phyloP scores from a whole-genome alignment of 2,797 vertebrate species.

The Rhynchonycteris naso region DNA sequence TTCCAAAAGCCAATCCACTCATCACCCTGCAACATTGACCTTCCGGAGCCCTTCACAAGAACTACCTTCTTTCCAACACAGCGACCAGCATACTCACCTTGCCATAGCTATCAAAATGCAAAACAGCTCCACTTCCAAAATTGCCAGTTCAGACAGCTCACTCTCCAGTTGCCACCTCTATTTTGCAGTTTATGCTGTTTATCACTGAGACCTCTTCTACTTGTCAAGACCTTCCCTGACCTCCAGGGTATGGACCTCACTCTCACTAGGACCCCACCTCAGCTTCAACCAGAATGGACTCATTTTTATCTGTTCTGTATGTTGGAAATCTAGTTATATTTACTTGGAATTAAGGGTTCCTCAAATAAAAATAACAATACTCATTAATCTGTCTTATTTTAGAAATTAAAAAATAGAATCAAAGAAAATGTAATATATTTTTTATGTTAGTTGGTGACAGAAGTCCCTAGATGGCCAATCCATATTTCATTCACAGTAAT shows the following conservation, averaged over 20 bases:
- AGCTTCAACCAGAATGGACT: background rate
- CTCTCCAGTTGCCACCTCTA: background rate
- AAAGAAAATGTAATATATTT: background rate
- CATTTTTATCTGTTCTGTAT: background rate
- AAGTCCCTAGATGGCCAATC: background rate
- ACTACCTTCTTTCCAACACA: background rate
- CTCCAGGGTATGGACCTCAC: rapidly evolving
- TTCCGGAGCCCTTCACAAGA: background rate
- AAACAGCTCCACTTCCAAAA: background rate
- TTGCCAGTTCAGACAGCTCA: background rate
- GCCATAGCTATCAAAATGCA: background rate
- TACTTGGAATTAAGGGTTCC: background rate
- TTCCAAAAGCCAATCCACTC: background rate
- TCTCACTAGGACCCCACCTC: background rate
- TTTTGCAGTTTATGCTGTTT: background rate
- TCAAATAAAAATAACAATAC: background rate
- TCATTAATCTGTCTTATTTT: background rate
- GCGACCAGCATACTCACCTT: background rate
- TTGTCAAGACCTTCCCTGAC: background rate
- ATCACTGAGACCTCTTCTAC: background rate
- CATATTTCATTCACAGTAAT: background rate
- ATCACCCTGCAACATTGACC: background rate
- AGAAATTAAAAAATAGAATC: background rate
- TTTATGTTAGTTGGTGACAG: background rate
- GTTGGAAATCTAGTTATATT: background rate